Conservation (phyloP, 2,888 invertebrate genomes). For the Agapostemon virescens region DNA sequence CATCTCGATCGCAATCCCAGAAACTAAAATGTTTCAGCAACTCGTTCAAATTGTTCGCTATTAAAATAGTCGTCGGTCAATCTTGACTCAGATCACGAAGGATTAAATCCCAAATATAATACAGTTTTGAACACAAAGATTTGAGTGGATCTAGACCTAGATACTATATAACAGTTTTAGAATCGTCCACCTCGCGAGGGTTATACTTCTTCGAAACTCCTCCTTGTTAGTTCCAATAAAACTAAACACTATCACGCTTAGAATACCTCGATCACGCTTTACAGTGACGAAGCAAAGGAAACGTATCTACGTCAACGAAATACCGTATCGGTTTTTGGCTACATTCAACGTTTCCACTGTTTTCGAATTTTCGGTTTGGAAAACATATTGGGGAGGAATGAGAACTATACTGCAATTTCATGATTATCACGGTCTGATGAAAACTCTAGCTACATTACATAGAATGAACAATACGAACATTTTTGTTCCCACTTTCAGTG, state of each 20-base stretch:
- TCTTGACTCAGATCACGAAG: neutral
- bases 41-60: too few species aligned
- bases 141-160: neutral
- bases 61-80: neutral
- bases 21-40: too few species aligned
- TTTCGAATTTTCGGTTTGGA: constrained; percentile 5
- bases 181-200: neutral
- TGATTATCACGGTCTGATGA: constrained; percentile 53
- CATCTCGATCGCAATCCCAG: too few species aligned
- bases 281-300: constrained; percentile 26
- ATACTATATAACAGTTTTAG: neutral
- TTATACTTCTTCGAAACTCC: constrained; percentile 46
- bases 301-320: constrained; percentile 29
- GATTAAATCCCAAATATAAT: neutral
- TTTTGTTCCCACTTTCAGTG: constrained; percentile 52
- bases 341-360: neutral
- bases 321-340: constrained; percentile 16
- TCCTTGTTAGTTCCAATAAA: constrained; percentile 31
- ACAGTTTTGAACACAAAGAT: neutral
- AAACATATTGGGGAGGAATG: neutral
- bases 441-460: constrained; percentile 60
- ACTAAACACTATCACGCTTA: constrained; percentile 38
- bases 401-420: constrained; percentile 29
- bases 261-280: constrained; percentile 13
- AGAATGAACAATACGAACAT: constrained; percentile 65